Percentiles rank a stretch among this genome's conserved stretches.
Conservation (phyloP, 2,797 vertebrate species). For the Acridotheres tristis region DNA sequence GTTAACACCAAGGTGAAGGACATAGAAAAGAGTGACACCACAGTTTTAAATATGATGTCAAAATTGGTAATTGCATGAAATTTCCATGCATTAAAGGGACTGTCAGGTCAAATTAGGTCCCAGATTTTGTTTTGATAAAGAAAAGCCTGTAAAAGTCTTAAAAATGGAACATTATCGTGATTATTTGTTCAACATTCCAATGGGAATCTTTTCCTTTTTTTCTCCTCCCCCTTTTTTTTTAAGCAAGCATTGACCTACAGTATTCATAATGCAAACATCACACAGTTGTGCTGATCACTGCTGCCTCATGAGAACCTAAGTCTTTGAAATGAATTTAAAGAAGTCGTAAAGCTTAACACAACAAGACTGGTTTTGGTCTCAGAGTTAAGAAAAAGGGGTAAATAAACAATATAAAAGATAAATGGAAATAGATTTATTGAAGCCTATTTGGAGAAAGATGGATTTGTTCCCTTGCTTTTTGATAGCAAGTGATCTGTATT, state of each 20-base stretch:
- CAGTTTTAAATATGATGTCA: conserved; percentile 54
- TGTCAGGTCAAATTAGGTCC: conserved; percentile 34
- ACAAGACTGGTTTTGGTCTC: background rate
- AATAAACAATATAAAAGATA: background rate
- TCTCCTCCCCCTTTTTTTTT: accelerated
- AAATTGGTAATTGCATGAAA: conserved; percentile 24
- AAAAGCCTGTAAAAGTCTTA: background rate
- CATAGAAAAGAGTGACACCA: background rate
- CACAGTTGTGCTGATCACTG: background rate
- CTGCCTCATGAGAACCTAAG: background rate
- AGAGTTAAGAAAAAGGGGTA: background rate
- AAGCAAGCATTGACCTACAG: background rate
- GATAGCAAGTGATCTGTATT: background rate
- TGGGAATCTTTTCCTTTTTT: background rate
- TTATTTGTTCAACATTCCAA: conserved; percentile 30
- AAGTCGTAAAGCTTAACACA: background rate
- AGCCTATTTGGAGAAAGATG: background rate
- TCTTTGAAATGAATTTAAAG: background rate
- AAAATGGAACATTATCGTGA: conserved; percentile 20
- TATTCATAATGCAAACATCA: background rate
- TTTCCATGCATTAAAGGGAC: conserved; percentile 23
- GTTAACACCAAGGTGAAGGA: conserved; percentile 49
- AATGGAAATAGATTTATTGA: background rate
- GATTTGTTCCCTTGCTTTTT: background rate
- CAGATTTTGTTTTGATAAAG: conserved; percentile 21